These are phyloP conservation scores for Esox masquinongy DNA, from an alignment of 2,797 vertebrate genomes.

Conservation along the genomic window DNA sequence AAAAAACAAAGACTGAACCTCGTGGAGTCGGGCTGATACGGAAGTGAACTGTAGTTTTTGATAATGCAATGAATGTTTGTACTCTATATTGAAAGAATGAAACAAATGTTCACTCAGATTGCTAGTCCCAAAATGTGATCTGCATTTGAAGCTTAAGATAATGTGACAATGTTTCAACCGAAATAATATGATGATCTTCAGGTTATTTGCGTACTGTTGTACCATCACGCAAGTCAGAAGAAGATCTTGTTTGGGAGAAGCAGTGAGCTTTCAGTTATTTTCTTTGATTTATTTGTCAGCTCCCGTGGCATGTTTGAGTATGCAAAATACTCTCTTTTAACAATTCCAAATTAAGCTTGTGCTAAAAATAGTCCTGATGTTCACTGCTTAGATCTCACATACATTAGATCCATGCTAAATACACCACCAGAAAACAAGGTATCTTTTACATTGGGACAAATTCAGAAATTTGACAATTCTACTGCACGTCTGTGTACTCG, in stretches of 20 bases:
- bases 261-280: background rate
- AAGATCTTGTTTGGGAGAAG: background rate
- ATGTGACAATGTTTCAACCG: background rate
- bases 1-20: background rate
- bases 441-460: background rate
- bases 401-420: background rate
- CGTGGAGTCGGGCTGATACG: background rate
- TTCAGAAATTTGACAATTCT: background rate
- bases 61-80: background rate
- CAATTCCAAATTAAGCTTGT: background rate
- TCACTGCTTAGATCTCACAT: background rate
- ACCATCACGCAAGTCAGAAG: background rate
- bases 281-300: background rate
- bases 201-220: background rate
- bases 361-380: constrained; percentile 1
- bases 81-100: background rate
- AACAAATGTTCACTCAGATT: background rate
- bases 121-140: background rate
- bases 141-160: background rate
- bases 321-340: background rate
- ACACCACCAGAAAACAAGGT: background rate
- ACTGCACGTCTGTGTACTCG: background rate
- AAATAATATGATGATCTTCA: background rate
- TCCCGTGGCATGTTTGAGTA: background rate
- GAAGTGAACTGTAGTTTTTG: background rate